A percentile compares a stretch with the other conserved stretches of the same genome.
Evolutionary conservation across 2,888 invertebrate species (phyloP).

Genomic region (Tyria jacobaeae): DNA sequence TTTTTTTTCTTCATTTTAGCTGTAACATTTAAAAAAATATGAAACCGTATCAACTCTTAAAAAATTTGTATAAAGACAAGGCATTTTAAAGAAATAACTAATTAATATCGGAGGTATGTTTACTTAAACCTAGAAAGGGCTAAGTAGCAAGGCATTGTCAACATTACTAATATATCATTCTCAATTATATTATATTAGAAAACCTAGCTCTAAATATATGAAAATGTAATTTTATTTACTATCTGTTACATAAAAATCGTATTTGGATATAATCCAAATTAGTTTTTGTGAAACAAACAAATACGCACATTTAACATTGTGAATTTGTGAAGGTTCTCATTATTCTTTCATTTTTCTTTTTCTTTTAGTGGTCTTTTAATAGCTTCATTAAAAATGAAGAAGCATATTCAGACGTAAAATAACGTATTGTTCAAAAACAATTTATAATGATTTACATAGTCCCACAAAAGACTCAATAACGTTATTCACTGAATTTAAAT

Average conservation of each 20-base stretch:
- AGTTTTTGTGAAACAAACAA: constrained; percentile 21
- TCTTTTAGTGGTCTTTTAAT: constrained; percentile 11
- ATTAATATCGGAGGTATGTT: not conserved
- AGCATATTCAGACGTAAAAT: not conserved
- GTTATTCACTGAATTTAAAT: too few species aligned
- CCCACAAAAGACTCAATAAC: not conserved
- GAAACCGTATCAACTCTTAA: too few species aligned
- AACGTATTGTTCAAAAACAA: not conserved
- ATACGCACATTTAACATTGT: constrained; percentile 14
- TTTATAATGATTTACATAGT: not conserved
- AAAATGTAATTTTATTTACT: constrained; percentile 22
- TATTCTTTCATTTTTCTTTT: constrained; percentile 8
- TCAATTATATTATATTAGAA: constrained; percentile 9
- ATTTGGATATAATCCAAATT: constrained; percentile 31
- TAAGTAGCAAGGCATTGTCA: not conserved
- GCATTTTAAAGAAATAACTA: too few species aligned
- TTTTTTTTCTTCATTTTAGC: too few species aligned
- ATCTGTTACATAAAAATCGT: constrained; percentile 16
- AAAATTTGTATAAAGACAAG: too few species aligned
- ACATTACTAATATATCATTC: not conserved
- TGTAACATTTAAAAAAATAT: too few species aligned
- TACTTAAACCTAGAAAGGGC: not conserved
- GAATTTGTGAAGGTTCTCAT: constrained; percentile 12
- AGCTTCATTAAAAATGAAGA: constrained; percentile 6
- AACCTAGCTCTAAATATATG: constrained; percentile 1